phyloP scores from a whole-genome alignment of 2,113 vertebrate genomes.

The Tyrannus savana region DNA sequence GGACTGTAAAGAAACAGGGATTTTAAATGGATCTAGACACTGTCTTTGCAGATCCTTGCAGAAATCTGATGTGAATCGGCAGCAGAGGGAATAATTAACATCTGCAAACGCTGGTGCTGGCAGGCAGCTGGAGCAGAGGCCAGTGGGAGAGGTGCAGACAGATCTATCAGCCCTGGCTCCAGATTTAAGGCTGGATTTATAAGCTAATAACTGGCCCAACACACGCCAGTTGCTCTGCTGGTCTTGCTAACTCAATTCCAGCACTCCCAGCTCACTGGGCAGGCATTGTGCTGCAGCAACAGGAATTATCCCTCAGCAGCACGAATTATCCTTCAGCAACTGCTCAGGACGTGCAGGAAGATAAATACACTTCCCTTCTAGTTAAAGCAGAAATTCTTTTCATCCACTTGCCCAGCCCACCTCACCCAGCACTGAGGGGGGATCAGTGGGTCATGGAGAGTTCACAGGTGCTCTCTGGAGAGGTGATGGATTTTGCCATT shows the following conservation, averaged over 20 bases:
- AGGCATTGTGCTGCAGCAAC: not conserved
- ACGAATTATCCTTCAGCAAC: not conserved
- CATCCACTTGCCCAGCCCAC: not conserved
- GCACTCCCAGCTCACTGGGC: not conserved
- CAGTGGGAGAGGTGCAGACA: not conserved
- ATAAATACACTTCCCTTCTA: not conserved
- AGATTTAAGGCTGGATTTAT: not conserved
- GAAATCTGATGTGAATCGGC: not conserved
- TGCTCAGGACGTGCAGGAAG: not conserved
- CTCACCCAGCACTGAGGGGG: not conserved
- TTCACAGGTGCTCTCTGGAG: not conserved
- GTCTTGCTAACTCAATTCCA: constrained; percentile 11
- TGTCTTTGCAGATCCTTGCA: not conserved
- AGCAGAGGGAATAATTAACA: not conserved
- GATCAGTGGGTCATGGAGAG: rapidly evolving
- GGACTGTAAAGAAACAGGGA: not conserved
- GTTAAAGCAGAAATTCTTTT: not conserved
- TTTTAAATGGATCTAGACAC: not conserved
- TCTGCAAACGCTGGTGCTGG: not conserved
- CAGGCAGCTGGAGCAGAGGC: not conserved
- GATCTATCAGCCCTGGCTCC: constrained; percentile 51
- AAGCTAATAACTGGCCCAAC: not conserved
- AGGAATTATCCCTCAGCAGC: not conserved
- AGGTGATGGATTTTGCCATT: not conserved
- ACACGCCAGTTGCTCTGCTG: not conserved